Conservation (phyloP, 2,113 vertebrate species). For the Arizona elegans region DNA sequence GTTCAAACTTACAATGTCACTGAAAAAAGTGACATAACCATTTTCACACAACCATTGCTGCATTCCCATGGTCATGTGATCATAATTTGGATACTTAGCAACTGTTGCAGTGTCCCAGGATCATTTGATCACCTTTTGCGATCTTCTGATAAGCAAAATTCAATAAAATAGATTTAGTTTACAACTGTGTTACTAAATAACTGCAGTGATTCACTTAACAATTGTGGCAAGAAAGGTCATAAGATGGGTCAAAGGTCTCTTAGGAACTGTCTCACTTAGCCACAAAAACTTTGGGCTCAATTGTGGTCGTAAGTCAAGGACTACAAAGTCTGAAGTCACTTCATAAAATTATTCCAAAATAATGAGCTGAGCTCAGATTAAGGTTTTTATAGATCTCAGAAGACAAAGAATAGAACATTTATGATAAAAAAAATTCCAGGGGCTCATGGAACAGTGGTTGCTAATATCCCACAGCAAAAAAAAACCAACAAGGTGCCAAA, state of each 20-base stretch:
- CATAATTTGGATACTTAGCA: not conserved
- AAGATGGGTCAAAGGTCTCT: not conserved
- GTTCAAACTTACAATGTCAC: not conserved
- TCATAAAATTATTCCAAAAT: not conserved
- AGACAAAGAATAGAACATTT: not conserved
- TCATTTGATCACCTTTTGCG: not conserved
- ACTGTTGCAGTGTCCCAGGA: not conserved
- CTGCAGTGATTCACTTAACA: not conserved
- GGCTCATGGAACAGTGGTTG: not conserved
- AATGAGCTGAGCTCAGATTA: not conserved
- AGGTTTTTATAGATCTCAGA: not conserved
- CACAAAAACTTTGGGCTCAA: not conserved
- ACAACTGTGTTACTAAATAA: not conserved
- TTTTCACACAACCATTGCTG: not conserved
- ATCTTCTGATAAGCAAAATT: not conserved
- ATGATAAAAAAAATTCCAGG: not conserved
- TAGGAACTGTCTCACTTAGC: not conserved
- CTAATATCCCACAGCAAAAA: not conserved
- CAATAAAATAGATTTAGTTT: not conserved
- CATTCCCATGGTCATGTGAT: not conserved
- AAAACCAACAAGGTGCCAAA: not conserved
- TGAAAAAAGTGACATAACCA: not conserved
- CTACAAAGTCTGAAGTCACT: not conserved
- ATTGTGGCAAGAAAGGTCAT: not conserved
- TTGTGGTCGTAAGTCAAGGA: not conserved